These are phyloP conservation scores for Puma concolor DNA, from an alignment of 2,113 vertebrate species.

Conservation along the genomic window DNA sequence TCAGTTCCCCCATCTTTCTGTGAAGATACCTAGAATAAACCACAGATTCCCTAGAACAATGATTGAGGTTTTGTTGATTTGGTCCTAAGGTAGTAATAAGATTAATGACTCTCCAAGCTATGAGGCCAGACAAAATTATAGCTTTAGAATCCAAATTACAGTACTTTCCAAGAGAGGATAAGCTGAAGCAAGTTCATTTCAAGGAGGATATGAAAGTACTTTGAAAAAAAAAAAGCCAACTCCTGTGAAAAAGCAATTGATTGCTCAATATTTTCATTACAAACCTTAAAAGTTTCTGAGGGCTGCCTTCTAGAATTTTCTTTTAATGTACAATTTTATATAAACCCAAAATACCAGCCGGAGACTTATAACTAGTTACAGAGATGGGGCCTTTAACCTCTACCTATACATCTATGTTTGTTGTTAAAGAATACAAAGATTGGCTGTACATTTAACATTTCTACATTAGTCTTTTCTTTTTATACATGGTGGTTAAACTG, in stretches of 20 bases:
- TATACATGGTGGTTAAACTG: not conserved
- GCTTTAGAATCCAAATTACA: not conserved
- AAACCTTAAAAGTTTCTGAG: not conserved
- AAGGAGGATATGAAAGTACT: not conserved
- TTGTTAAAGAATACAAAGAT: not conserved
- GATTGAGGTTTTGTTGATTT: not conserved
- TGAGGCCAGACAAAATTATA: not conserved
- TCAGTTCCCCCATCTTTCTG: not conserved
- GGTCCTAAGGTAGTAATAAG: not conserved
- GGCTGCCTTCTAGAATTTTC: not conserved
- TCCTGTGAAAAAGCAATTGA: not conserved
- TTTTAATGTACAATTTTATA: conserved; percentile 16
- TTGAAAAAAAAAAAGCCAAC: not conserved
- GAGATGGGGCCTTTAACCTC: not conserved
- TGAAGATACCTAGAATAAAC: not conserved
- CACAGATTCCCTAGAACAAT: not conserved
- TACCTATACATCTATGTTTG: not conserved
- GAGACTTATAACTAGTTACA: not conserved
- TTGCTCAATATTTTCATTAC: not conserved
- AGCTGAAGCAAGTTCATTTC: conserved; percentile 24
- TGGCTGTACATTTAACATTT: not conserved
- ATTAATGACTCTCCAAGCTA: not conserved
- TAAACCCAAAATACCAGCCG: not conserved
- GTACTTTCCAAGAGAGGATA: not conserved
- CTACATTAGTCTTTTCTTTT: not conserved